Evolutionary conservation across 1,140 invertebrate genomes (phyloP), one percentile per base, ranked within the genome.

Genomic region (Trinorchestia longiramus): DNA sequence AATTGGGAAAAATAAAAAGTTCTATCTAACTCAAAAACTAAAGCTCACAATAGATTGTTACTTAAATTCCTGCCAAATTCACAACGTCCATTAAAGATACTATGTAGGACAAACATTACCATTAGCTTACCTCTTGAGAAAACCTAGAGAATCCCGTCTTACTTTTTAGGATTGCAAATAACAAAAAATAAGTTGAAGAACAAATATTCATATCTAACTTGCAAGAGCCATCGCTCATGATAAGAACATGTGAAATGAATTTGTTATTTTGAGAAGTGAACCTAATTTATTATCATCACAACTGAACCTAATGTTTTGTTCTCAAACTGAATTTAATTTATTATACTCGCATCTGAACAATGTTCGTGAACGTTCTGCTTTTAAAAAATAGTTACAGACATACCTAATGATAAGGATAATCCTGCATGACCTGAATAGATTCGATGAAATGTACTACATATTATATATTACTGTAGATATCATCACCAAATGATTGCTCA

Each of bases 401-500:
- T 53, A 19, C 6, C 19, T 53, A 8, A 8, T 53, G 19, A 53
- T 6, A 53, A 53, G 19, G 47, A 19, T 19, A 53, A 53, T 6
- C 19, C 19, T 53, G 47, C 19, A 53, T 19, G 47, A 6, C 47
- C 6, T 6, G 47, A 53, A 53, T 19, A 53, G 19, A 19, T 8
- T n/a, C n/a, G 47, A 53, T 8, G 19, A 53, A 53, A 53, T 53
- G 19, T 8, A 53, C 47, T 8, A 8, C 47, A 8, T 53, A 53
- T 8, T 19, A 53, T n/a, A 19, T 53, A 19, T 53, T 53, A 53
- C 19, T 53, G 47, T 53, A 53, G 19, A 53, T 6, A 53, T 97
- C 97, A 92, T 88, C 43, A 96, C 88, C 11, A 96, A 97, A 53
- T 95, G 62, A 36, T 96, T 91, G 41, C 96, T 95, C 0, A 95